Base-by-base conservation (phyloP, 2,888 invertebrate genomes). In the Galerucella calmariensis region DNA sequence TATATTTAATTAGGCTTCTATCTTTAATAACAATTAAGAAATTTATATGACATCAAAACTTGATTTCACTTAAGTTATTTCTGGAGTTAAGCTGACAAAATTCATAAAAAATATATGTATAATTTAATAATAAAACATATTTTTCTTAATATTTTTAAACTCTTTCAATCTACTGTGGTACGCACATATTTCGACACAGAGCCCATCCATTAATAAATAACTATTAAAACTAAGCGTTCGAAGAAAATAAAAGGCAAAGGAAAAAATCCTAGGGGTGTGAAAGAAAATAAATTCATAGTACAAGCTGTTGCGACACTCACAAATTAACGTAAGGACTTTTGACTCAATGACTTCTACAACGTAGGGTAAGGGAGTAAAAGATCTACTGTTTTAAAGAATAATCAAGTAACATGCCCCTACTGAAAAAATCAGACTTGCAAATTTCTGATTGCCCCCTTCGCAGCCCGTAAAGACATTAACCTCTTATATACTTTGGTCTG, bases 381-480 rank as follows among this genome's bases (percentile, higher is more conserved):
- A 84, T 83, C 85, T 82, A 87, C 84, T 87, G 86, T 87, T 87
- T 87, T 87, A 87, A 87, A 87, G 86, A 87, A 87, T 87, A 87
- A 87, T 87, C 87, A 86, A 82, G 83, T 82, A 81, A 82, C 85
- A 82, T 83, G 81, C 84, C 85, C 85, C 82, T 82, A 81, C 82
- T 81, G 83, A 86, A 86, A 87, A 87, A 87, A 87, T 87, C 87
- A 87, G 86, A 87, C 86, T 87, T 87, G 87, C 87, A 87, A 87
- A 87, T 87, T 86, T 86, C 83, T 84, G 84, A 86, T 85, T 86
- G 86, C 83, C 83, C 86, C 87, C 87, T 87, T 87, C 86, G 81
- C 87, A 87, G 86, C 81, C 86, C 85, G 86, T 87, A 87, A 87
- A 87, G 87, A 87, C 86, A 87, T 87, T 87, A 87, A 86, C 86